Base-by-base conservation (phyloP, 2,888 invertebrate species). In the Epistrophe grossulariae region DNA sequence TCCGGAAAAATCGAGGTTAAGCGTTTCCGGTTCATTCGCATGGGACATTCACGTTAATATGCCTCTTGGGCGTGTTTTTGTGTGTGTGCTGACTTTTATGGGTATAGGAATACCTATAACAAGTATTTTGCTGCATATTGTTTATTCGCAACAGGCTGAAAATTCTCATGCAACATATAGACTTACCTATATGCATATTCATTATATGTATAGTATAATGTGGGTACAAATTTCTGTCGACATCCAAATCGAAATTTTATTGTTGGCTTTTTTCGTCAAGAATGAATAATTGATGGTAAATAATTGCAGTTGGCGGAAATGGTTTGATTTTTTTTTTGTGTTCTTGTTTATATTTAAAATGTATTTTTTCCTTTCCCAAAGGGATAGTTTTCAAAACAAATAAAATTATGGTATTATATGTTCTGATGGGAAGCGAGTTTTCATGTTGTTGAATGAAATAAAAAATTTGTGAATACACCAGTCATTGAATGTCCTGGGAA, bases 241-340 rank as follows among this genome's bases (percentile, higher is more conserved):
- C 55, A 40, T 9, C 15, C 70, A 40, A 70, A 55, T 55, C 13
- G 70, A 38, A 70, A 55, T 70, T 40, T 28, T 24, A 70, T 19
- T 70, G 24, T 35, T 50, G 48, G 11, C n/a, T 48, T 28, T 64
- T 24, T 28, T 31, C 2, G 0, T 50, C 17, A n/a, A 28, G 15
- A 55, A 43, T 76, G 40, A 43, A 74, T 74, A 50, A 55, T 76
- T 76, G 64, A 76, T 76, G 64, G 55, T 64, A 64, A 50, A 76
- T 64, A 62, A 60, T 50, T 60, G 73, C 73, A 50, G 19, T 38
- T 64, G 50, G 73, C 10, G 45, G 40, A 62, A 68, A 38, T 28
- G 11, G 19, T 68, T 38, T 68, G 11, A 31, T 17, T n/a, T n/a
- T n/a, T n/a, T n/a, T n/a, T n/a, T 48, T 48, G 24, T 66, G 7